Evolutionary conservation across 2,888 invertebrate genomes (phyloP).

Genomic region (Capitulum mitella): DNA sequence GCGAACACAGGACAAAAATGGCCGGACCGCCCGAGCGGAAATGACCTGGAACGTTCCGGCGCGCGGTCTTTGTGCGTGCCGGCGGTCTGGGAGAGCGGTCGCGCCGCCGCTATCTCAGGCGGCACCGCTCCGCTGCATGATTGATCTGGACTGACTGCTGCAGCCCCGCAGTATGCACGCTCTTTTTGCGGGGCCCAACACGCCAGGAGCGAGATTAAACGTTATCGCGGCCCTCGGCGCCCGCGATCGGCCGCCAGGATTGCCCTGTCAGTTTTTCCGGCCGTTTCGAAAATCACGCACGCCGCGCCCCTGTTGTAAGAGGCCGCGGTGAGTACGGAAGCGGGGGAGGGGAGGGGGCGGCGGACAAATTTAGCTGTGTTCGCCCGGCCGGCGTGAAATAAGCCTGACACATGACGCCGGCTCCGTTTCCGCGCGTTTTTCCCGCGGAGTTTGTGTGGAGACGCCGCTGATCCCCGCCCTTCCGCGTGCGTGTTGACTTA

Average conservation of each 20-base stretch:
- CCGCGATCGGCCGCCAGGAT: neutral
- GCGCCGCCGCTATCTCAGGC: neutral
- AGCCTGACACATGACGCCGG: neutral
- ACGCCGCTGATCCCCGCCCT: neutral
- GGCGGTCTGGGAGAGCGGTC: too few relatives aligned
- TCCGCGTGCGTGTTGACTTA: neutral
- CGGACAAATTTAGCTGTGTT: neutral
- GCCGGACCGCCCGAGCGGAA: too few relatives aligned
- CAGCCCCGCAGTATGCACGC: neutral
- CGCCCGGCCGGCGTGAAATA: neutral
- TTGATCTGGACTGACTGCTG: neutral
- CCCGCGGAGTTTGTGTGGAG: neutral
- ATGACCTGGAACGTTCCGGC: too few relatives aligned
- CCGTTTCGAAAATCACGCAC: neutral
- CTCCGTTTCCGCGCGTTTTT: neutral
- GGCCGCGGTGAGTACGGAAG: neutral
- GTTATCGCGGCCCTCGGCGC: neutral
- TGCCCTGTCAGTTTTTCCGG: neutral
- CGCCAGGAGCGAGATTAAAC: neutral
- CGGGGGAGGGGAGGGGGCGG: neutral
- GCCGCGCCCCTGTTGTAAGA: neutral
- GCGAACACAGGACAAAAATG: too few relatives aligned
- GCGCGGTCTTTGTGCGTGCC: too few relatives aligned
- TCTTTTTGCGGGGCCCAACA: neutral
- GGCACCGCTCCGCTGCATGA: neutral